A percentile compares a stretch with the other conserved stretches of the same genome.
Evolutionary conservation across 2,797 vertebrate species (phyloP).

Genomic region (Anabas testudineus): DNA sequence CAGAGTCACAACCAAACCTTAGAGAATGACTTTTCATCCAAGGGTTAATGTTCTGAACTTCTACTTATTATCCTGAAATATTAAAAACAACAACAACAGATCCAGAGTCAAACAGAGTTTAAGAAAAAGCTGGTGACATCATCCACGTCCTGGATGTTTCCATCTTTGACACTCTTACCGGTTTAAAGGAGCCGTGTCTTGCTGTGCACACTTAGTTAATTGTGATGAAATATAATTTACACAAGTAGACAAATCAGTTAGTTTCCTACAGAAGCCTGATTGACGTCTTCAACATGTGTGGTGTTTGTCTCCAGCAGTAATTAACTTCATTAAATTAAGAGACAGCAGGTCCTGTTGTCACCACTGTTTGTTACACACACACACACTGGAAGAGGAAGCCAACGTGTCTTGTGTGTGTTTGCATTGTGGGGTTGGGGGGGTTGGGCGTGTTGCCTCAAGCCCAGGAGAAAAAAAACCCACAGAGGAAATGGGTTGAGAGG

Average conservation of each 20-base stretch:
- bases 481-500: constrained; percentile 70
- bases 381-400: too few relatives aligned
- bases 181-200: neutral
- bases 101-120: too few relatives aligned
- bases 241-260: neutral
- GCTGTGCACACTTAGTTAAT: neutral
- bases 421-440: constrained; percentile 1
- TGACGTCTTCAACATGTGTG: neutral
- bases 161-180: neutral
- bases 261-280: neutral
- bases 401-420: constrained; percentile 4
- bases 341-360: constrained; percentile 20
- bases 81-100: too few relatives aligned
- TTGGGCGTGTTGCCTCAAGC: constrained; percentile 38
- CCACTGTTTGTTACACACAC: constrained; percentile 16
- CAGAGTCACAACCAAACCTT: too few relatives aligned
- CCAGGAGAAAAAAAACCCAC: constrained; percentile 36
- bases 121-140: too few relatives aligned
- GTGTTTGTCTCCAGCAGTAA: neutral
- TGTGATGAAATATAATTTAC: neutral
- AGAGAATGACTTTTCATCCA: too few relatives aligned
- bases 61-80: too few relatives aligned
- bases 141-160: too few relatives aligned
- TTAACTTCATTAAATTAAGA: constrained; percentile 16
- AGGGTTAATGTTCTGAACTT: too few relatives aligned